Conservation (phyloP, 2,888 invertebrate species). For the Oxycera nigricornis region DNA sequence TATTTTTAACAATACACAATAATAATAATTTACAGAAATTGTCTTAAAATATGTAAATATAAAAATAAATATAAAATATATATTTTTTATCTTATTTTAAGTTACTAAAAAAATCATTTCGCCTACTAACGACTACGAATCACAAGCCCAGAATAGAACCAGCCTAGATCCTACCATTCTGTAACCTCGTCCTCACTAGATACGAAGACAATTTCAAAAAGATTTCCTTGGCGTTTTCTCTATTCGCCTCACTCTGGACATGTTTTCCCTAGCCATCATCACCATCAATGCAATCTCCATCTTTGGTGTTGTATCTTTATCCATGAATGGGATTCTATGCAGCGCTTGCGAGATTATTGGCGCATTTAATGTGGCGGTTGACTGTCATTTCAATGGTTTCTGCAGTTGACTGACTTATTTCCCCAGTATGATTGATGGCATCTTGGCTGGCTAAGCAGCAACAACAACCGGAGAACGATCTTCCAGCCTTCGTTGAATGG, state of each 20-base stretch:
- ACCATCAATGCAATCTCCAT: neutral
- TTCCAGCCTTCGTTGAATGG: neutral
- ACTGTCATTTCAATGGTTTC: conserved; percentile 10
- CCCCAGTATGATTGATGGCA: neutral
- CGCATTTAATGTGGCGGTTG: conserved; percentile 7
- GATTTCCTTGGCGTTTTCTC: neutral
- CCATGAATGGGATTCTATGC: neutral
- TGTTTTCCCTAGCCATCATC: neutral
- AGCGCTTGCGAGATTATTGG: conserved; percentile 7
- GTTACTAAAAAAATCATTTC: too few relatives aligned
- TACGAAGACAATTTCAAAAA: neutral
- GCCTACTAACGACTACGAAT: too few relatives aligned
- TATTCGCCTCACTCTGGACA: neutral
- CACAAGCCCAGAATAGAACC: too few relatives aligned
- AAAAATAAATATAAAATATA: too few relatives aligned
- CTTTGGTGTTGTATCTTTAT: neutral
- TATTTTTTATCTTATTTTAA: too few relatives aligned
- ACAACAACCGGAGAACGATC: neutral
- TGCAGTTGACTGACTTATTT: too few relatives aligned
- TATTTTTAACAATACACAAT: too few relatives aligned
- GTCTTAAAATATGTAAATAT: too few relatives aligned
- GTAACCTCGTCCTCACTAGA: neutral
- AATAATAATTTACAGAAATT: too few relatives aligned
- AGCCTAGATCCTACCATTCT: too few relatives aligned
- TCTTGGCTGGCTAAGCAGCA: too few relatives aligned